Base-by-base conservation (phyloP, 2,888 invertebrate species). In the Eledone cirrhosa region DNA sequence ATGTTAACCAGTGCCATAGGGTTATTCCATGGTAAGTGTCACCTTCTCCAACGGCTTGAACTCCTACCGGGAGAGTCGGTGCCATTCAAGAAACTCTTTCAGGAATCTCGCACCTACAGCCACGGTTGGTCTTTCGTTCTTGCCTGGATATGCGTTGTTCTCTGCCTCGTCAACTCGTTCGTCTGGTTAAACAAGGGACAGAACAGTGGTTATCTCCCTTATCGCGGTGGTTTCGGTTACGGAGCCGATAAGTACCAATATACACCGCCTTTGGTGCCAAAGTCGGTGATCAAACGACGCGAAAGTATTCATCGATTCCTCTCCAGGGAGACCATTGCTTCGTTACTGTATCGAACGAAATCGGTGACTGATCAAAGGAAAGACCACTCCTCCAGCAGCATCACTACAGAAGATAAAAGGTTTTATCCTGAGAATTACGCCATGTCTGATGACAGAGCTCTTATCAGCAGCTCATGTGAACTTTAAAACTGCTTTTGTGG, bases 101-200 rank as follows among this genome's bases (percentile, higher is more conserved):
- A 86, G 48, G 82, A 82, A 14, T 78, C 83, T 29, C 81, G 86
- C 33, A 82, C 81, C 16, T 84, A 87, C 74, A 80, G 82, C 65
- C 88, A 86, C 80, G 87, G 88, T 33, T 88, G 88, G 88, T 88
- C 88, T 2, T 88, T 88, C 80, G 84, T 84, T 5, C 81, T 88
- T 4, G 88, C 88, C n/a, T 88, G 88, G 88, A 87, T 88, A 41
- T 88, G 88, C 78, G 88, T 88, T 16, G 84, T 83, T 77, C 81
- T 88, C 75, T 85, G 85, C 79, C 87, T 87, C 77, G 81, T 83
- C 7, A 83, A 85, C 19, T 84, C 86, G 2, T 88, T 85, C 81
- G 85, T 87, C 11, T 88, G 88, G 88, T 80, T 88, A 31, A 80
- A 80, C 67, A 88, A 88, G 63, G 83, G 86, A 5, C 87, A 88